Conservation (phyloP, 1,140 invertebrate genomes). For the Lethrus apterus region DNA sequence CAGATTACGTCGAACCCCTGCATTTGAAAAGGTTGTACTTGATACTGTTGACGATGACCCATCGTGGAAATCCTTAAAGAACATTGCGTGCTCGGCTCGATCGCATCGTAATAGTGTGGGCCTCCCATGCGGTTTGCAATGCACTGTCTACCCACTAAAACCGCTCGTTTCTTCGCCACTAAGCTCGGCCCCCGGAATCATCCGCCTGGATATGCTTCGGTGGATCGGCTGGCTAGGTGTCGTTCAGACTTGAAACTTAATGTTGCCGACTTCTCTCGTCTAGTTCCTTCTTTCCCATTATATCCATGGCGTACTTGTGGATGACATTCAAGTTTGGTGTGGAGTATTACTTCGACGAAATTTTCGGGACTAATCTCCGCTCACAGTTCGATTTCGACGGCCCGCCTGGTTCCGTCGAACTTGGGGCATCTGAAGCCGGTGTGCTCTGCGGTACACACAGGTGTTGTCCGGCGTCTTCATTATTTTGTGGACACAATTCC, state of each 20-base stretch:
- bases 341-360: not conserved
- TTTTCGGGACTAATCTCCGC: not conserved
- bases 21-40: too few relatives aligned
- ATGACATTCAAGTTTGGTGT: not conserved
- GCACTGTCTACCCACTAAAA: too few relatives aligned
- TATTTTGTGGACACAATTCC: slow-evolving; percentile 14
- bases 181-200: not conserved
- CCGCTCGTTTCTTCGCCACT: not conserved
- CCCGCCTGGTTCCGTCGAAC: slow-evolving; percentile 7
- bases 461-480: slow-evolving; percentile 2
- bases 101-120: too few relatives aligned
- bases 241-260: too few relatives aligned
- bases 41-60: too few relatives aligned
- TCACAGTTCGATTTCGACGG: not conserved
- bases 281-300: not conserved
- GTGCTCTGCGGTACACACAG: slow-evolving; percentile 10
- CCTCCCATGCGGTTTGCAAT: too few relatives aligned
- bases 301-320: not conserved
- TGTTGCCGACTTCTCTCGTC: not conserved
- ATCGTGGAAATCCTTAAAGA: too few relatives aligned
- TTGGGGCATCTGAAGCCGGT: slow-evolving; percentile 4
- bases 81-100: too few relatives aligned
- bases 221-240: slow-evolving; percentile 1
- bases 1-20: too few relatives aligned
- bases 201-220: too few relatives aligned